Evolutionary conservation across 2,797 vertebrate species (phyloP), one percentile per base, ranked within the genome.

Genomic region (Poeciliopsis gracilis): DNA sequence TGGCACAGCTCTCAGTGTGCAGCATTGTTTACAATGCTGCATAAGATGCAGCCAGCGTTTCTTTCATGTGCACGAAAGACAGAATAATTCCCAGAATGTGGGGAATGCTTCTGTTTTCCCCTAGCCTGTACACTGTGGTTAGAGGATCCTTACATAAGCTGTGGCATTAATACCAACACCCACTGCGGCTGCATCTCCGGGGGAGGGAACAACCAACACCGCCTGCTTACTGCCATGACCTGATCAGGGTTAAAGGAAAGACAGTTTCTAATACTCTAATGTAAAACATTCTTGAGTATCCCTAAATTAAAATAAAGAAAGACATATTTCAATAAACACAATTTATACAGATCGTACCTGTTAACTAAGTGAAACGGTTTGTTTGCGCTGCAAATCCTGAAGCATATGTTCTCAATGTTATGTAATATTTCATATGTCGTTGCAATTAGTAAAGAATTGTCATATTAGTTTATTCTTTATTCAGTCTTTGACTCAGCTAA

Each of bases 381-480:
- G 36, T 3, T 66, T 66, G 63, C 6, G 8, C 61, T 38, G 61
- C 57, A 61, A 61, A 66, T 66, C 13, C 36, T 70, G 41, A 18
- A 72, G 2, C n/a, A 10, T 18, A 33, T 33, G 10, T 51, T 30
- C 15, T 49, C 45, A 72, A 5, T 13, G 28, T 25, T 49, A 20
- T 20, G 45, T 30, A 46, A 33, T 1, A 71, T 23, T 11, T 73
- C 33, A 41, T 4, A n/a, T 33, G 38, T 25, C 0, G 0, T 73
- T 38, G 11, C 12, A 38, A 51, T 51, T 10, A n/a, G 20, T 25
- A 45, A 59, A 75, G 8, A 45, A 28, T 73, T n/a, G 84, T 71
- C 84, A 81, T 41, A 89, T 95, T 95, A 93, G 90, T 96, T 95
- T 93, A 93, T 94, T 95, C 87, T 93, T 95, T 94, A 92, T 90